phyloP scores from a whole-genome alignment of 2,113 vertebrate species.

The Entomyzon cyanotis region DNA sequence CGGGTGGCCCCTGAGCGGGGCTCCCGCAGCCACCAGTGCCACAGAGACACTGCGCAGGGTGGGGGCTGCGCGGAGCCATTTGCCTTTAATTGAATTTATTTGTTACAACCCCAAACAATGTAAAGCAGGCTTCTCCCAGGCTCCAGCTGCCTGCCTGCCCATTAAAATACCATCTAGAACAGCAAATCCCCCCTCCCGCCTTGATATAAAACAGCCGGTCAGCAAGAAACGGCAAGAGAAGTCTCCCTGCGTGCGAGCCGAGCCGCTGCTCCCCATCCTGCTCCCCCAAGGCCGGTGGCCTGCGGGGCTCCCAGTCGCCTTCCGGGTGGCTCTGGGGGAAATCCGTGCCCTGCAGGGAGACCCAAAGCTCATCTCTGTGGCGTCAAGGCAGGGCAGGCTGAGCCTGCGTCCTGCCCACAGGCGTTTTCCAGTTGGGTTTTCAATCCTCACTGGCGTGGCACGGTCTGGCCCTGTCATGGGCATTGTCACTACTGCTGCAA shows the following conservation, averaged over 20 bases:
- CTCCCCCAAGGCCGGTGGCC: neutral
- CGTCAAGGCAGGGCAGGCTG: neutral
- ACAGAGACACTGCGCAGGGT: constrained; percentile 35
- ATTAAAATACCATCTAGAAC: constrained; percentile 69
- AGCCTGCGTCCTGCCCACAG: neutral
- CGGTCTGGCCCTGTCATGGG: neutral
- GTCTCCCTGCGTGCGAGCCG: neutral
- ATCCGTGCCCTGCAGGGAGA: neutral
- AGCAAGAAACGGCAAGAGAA: neutral
- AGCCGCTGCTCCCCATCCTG: neutral
- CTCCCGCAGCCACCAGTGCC: neutral
- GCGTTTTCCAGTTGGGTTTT: neutral
- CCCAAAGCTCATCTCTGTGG: neutral
- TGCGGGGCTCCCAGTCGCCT: neutral
- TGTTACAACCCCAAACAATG: constrained; percentile 72
- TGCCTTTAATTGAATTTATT: constrained; percentile 70
- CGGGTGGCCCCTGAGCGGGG: neutral
- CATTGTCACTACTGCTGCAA: neutral
- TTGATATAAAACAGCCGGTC: constrained; percentile 71
- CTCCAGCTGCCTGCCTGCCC: constrained; percentile 69
- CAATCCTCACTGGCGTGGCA: neutral
- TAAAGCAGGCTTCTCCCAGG: constrained; percentile 69
- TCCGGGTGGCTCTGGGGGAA: neutral
- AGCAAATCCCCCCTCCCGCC: constrained; percentile 65
- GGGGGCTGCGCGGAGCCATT: constrained; percentile 53